phyloP scores from a whole-genome alignment of 2,113 vertebrate genomes.

The Gambusia holbrooki region DNA sequence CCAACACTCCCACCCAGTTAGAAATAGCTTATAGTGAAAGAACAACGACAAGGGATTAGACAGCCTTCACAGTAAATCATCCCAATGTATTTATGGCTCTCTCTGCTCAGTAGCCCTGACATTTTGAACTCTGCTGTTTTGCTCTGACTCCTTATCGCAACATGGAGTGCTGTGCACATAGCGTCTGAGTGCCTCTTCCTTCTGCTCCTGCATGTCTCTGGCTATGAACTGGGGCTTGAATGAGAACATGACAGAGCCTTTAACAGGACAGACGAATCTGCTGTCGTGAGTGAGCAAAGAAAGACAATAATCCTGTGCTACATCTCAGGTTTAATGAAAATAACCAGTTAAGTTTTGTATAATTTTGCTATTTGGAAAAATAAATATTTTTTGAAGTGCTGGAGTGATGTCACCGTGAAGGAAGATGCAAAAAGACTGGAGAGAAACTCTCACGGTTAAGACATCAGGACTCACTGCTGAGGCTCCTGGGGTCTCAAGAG shows the following conservation, averaged over 20 bases:
- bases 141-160: constrained; percentile 76
- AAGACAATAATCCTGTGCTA: constrained; percentile 6
- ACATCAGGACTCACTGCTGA: background rate
- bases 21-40: constrained; percentile 90
- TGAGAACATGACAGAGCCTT: no score
- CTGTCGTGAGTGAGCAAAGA: background rate
- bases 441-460: background rate
- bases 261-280: no score
- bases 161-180: background rate
- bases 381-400: background rate
- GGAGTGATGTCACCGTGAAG: background rate
- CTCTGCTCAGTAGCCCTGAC: constrained; percentile 51
- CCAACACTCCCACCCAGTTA: constrained; percentile 51
- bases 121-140: constrained; percentile 61
- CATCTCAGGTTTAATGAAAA: background rate
- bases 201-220: constrained; percentile 81
- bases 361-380: background rate
- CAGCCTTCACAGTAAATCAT: constrained; percentile 81
- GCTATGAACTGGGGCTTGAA: constrained; percentile 85
- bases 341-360: background rate
- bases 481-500: background rate
- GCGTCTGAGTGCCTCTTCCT: constrained; percentile 68
- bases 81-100: constrained; percentile 84
- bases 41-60: constrained; percentile 88
- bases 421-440: background rate